Evolutionary conservation across 2,888 invertebrate genomes (phyloP), one percentile per base, ranked within the genome.

Genomic region (Marasmarcha lunaedactyla): DNA sequence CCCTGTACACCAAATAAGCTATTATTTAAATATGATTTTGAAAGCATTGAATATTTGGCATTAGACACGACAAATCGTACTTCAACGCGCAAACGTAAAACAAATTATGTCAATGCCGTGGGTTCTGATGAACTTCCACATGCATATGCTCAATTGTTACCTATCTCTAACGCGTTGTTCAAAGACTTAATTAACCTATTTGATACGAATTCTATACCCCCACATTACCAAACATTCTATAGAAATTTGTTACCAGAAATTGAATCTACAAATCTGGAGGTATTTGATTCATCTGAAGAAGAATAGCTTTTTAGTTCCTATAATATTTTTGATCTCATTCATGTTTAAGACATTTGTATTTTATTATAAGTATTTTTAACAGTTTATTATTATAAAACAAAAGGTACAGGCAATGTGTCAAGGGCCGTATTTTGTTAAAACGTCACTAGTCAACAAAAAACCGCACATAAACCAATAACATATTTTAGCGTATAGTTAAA

Each of bases 1-100:
- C 33, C 1, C 33, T 10, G 3, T 34, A 9, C 12, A 33, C 30
- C 27, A 30, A 33, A 40, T 36, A 36, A 36, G 2, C 11, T 40
- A 7, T 36, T 36, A 36, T 40, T 36, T 2, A 40, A 36, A 36
- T 40, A 40, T 30, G 33, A 40, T 12, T 40, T 40, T 12, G 33
- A 40, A 39, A 35, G 27, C 13, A 20, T 5, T 20, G 35, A 35
- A 14, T 35, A 35, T 39, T 35, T 15, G 14, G 39, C 26, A 26
- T 35, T 39, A 27, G 39, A 39, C 30, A 14, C 25, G 7, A 39
- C 14, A 14, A 26, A 30, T 35, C 15, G 14, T 10, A 35, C 35
- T 13, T 14, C 39, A 14, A 35, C 14, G 15, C 14, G 26, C 35
- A 39, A 14, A 27, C 27, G 39, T 11, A 30, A 10, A 30, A 4